Percentiles rank a stretch among this genome's conserved stretches.
Conservation (phyloP, 2,113 vertebrate species). For the Phrynocephalus versicolor region DNA sequence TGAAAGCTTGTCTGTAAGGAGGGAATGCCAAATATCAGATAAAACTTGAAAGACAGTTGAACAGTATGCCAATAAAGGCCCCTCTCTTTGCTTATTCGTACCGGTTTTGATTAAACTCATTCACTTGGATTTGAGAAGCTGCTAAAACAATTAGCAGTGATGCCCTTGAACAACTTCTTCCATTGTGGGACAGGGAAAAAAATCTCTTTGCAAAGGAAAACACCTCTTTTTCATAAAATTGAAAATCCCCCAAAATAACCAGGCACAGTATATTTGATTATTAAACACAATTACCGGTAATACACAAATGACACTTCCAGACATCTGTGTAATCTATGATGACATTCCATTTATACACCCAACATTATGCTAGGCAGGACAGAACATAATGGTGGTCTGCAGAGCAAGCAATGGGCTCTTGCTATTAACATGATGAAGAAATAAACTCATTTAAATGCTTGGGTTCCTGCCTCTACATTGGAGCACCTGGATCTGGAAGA, state of each 20-base stretch:
- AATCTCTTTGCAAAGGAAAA: conserved; percentile 34
- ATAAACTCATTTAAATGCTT: too few relatives aligned
- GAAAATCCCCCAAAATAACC: too few relatives aligned
- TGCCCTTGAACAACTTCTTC: conserved; percentile 24
- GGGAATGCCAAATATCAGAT: conserved; percentile 21
- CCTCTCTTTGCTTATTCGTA: neutral
- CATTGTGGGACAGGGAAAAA: neutral
- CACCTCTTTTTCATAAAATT: neutral
- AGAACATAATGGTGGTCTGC: neutral
- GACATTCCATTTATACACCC: too few relatives aligned
- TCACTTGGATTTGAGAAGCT: neutral
- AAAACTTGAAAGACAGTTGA: conserved; percentile 2
- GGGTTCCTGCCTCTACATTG: too few relatives aligned
- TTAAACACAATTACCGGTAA: too few relatives aligned
- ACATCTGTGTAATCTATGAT: neutral
- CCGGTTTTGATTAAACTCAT: conserved; percentile 4
- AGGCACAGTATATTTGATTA: too few relatives aligned
- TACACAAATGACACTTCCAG: too few relatives aligned
- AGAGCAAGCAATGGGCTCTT: neutral
- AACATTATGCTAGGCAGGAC: neutral
- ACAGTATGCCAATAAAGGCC: neutral
- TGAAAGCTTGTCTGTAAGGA: conserved; percentile 30
- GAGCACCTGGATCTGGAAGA: too few relatives aligned
- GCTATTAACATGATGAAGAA: too few relatives aligned
- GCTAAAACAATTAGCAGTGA: neutral